A percentile compares a stretch with the other conserved stretches of the same genome.
Conservation (phyloP, 2,113 vertebrate genomes). For the Pelmatolapia mariae region DNA sequence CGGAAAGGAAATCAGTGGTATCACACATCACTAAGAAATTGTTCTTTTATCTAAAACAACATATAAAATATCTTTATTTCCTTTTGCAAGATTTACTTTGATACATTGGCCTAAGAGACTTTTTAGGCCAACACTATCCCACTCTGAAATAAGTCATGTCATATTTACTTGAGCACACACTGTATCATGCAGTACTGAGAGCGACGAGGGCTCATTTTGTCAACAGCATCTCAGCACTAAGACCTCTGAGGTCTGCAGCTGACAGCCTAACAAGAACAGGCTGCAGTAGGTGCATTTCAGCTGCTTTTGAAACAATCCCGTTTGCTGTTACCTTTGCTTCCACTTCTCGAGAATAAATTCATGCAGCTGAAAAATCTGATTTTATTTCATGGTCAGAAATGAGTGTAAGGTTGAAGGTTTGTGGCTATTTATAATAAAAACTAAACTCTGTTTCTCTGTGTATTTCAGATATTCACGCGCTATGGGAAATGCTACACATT, state of each 20-base stretch:
- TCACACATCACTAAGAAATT: background rate
- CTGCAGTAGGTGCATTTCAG: background rate
- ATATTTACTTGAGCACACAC: background rate
- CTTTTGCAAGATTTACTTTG: background rate
- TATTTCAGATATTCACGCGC: slow-evolving; percentile 90
- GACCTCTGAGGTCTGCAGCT: background rate
- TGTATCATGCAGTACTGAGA: background rate
- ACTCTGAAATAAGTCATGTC: slow-evolving; percentile 6
- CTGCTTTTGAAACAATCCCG: background rate
- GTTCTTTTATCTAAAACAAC: background rate
- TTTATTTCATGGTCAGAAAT: background rate
- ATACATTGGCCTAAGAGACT: background rate
- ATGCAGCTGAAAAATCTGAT: background rate
- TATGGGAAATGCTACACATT: slow-evolving; percentile 99
- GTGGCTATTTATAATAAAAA: background rate
- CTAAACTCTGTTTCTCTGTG: background rate
- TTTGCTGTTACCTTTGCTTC: background rate
- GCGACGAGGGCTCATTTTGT: slow-evolving; percentile 1
- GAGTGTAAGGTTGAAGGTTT: background rate
- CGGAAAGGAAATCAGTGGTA: background rate
- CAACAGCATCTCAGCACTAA: slow-evolving; percentile 1
- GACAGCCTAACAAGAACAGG: background rate
- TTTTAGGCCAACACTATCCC: background rate
- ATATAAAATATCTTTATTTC: background rate
- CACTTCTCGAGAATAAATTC: background rate